Base-by-base conservation (phyloP, 2,888 invertebrate genomes). In the Thecophora atra region DNA sequence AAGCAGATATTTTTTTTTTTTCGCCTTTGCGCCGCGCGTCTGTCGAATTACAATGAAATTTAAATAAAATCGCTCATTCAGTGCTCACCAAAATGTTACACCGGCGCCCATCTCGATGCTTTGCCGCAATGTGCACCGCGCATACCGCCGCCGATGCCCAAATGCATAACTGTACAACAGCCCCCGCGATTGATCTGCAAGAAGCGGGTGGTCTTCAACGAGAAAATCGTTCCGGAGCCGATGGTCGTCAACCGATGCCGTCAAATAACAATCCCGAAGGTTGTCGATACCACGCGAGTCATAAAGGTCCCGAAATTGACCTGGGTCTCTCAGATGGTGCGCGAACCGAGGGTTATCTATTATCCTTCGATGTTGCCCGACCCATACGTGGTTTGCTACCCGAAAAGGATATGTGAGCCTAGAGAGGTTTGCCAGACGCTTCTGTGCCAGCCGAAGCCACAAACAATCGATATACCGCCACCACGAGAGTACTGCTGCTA, bases 361-460 rank as follows among this genome's bases (percentile, higher is more conserved):
- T 82, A 82, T 73, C 83, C 84, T 15, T 82, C 82, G 4, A 81
- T 82, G 80, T 76, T 83, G 70, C 82, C 84, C 21, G 84, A 85
- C 78, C 84, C 85, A 0, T 84, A 83, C 77, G 83, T 85, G 65
- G 81, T 84, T 15, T 83, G 83, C 73, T 81, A 82, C 76, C 83
- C 83, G 21, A 82, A 85, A 54, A 77, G 79, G 17, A 79, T 85
- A 13, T 81, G 82, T 65, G 84, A 85, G 64, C 85, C 85, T 2
- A 80, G 82, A 52, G 85, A 85, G 78, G 80, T 85, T 21, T 84
- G 84, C 72, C 84, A 84, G 72, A 81, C 83, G 17, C 80, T 85
- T 64, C 76, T 85, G 54, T 85, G 85, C 69, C 84, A 85, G 74
- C 85, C 85, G 4, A 85, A 84, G 71, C 84, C 85, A 0, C 85